Base-by-base conservation (phyloP, 2,888 invertebrate species). In the Eupithecia pulchellata region DNA sequence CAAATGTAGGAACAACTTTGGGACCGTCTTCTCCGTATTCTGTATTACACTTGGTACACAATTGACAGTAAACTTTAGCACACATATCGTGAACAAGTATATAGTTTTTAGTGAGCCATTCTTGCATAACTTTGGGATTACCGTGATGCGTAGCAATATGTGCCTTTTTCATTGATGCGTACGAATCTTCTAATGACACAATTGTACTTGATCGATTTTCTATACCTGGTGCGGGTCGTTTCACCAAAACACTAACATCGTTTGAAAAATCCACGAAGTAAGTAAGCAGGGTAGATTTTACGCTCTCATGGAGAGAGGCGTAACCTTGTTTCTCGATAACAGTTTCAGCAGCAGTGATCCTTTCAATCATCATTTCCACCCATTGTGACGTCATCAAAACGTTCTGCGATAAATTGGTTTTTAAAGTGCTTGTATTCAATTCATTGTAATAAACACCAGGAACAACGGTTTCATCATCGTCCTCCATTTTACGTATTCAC, bases 311-410 rank as follows among this genome's bases (percentile, higher is more conserved):
- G 27, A 75, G 58, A 5, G 52, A 39, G 1, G 52, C 29, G n/a
- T 42, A 63, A 1, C 69, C 68, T 32, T 68, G 67, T 2, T 29
- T 55, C 11, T 25, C 14, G 17, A 66, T 27, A 1, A 69, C 47
- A 4, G 32, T 3, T 25, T 71, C 34, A 3, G 73, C 74, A 1
- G 32, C 13, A 27, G 29, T 20, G 17, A 76, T 75, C 20, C 69
- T 68, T 25, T 68, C 29, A 13, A 69, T 71, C 71, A 75, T 75
- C 1, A 70, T 66, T 20, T 71, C 20, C 17, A 75, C 71, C 76
- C 76, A 76, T 64, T 68, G 63, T 5, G 4, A 13, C n/a, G 63
- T 73, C 75, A 75, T 76, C n/a, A 75, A 63, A 11, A 69, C 61
- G 5, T 76, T 72, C 20, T 60, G 64, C 20, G 74, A 13, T 42